phyloP scores from a whole-genome alignment of 2,888 invertebrate species.

The Drosophila gaucha region DNA sequence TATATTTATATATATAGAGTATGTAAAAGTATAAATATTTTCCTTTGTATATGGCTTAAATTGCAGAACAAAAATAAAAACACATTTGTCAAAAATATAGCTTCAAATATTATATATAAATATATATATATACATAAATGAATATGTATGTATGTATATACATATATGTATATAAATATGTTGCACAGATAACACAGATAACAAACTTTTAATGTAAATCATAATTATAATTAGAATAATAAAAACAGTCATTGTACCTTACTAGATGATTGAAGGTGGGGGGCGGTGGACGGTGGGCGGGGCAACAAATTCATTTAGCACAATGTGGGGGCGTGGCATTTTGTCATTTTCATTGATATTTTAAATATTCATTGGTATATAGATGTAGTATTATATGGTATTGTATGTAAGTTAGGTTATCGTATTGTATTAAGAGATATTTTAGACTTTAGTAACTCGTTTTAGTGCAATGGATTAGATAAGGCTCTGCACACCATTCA shows the following conservation, averaged over 20 bases:
- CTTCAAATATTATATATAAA: slow-evolving; percentile 23
- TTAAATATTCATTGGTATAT: slow-evolving; percentile 29
- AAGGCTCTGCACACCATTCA: slow-evolving; percentile 30
- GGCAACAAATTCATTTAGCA: slow-evolving; percentile 39
- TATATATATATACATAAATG: background rate
- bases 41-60: slow-evolving; percentile 27
- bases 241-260: slow-evolving; percentile 51
- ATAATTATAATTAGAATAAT: slow-evolving; percentile 11
- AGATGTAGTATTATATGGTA: slow-evolving; percentile 6
- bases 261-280: slow-evolving; percentile 24
- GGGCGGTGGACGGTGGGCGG: background rate
- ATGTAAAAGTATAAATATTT: slow-evolving; percentile 3
- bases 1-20: slow-evolving; percentile 6
- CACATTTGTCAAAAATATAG: slow-evolving; percentile 17
- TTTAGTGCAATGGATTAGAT: slow-evolving; percentile 28
- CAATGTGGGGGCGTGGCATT: slow-evolving; percentile 20
- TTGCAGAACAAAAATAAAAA: slow-evolving; percentile 24
- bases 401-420: too few species aligned
- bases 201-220: slow-evolving; percentile 3
- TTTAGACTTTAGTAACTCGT: slow-evolving; percentile 7
- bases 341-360: too few species aligned
- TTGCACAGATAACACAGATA: slow-evolving; percentile 6
- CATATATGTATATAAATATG: background rate
- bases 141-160: background rate
- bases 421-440: too few species aligned